Evolutionary conservation across 2,797 vertebrate species (phyloP).

Genomic region (Manis pentadactyla): DNA sequence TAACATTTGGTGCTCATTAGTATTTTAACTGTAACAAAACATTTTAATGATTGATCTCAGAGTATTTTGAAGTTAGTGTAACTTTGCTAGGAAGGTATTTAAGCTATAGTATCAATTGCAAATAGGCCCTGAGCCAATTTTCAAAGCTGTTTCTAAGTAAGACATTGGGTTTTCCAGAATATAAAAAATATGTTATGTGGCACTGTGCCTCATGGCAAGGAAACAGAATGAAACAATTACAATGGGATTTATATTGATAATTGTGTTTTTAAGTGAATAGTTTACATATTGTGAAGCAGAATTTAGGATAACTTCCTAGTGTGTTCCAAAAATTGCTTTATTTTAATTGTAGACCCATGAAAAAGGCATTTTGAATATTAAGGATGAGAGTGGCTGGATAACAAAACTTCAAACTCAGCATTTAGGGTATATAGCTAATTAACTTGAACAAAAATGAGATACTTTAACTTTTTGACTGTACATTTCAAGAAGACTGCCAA

Average conservation of each 20-base stretch:
- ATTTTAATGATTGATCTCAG: constrained; percentile 86
- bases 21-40: constrained; percentile 87
- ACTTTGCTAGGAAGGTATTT: constrained; percentile 87
- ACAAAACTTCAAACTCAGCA: neutral
- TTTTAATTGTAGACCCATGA: constrained; percentile 32
- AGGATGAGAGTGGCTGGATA: neutral
- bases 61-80: constrained; percentile 88
- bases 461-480: neutral
- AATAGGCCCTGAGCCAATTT: constrained; percentile 83
- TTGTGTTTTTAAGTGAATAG: constrained; percentile 59
- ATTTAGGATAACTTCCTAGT: constrained; percentile 10
- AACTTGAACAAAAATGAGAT: constrained; percentile 10
- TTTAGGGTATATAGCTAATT: neutral
- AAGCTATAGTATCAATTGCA: constrained; percentile 86
- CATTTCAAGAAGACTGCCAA: constrained; percentile 37
- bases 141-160: constrained; percentile 83
- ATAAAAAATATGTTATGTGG: constrained; percentile 58
- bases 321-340: neutral
- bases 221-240: constrained; percentile 71
- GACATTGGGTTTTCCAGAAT: constrained; percentile 79
- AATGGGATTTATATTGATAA: constrained; percentile 59
- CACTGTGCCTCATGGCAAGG: constrained; percentile 41
- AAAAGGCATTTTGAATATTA: constrained; percentile 31
- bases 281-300: neutral
- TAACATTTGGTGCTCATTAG: constrained; percentile 90